Percentiles rank a stretch among this genome's conserved stretches.
These are phyloP conservation scores for Rattus rattus DNA, from an alignment of 2,113 vertebrate genomes.

Conservation along the genomic window DNA sequence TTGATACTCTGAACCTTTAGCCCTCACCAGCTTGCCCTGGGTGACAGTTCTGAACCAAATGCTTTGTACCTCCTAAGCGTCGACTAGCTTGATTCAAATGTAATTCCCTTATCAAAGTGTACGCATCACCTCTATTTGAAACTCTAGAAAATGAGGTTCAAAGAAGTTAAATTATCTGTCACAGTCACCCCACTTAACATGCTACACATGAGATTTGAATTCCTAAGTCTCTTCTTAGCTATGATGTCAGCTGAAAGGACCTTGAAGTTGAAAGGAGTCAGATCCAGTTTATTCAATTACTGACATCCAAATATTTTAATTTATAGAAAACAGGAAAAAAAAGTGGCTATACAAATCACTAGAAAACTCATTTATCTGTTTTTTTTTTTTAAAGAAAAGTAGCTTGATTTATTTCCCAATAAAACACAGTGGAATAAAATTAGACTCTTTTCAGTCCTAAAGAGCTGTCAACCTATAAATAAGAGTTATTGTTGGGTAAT, in stretches of 20 bases:
- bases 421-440: slow-evolving; percentile 21
- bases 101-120: background rate
- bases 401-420: slow-evolving; percentile 32
- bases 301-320: background rate
- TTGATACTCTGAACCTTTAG: background rate
- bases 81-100: background rate
- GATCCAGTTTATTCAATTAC: background rate
- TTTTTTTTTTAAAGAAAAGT: background rate
- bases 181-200: background rate
- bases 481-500: slow-evolving; percentile 31
- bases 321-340: background rate
- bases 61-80: background rate
- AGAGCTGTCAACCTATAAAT: slow-evolving; percentile 32
- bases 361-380: slow-evolving; percentile 1
- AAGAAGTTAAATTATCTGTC: slow-evolving; percentile 4
- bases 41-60: background rate
- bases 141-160: background rate
- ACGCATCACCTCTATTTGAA: background rate
- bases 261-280: background rate
- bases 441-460: slow-evolving; percentile 18
- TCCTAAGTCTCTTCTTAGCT: background rate
- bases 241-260: background rate
- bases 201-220: background rate
- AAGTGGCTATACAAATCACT: background rate
- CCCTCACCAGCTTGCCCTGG: background rate